Percentiles rank a stretch among this genome's conserved stretches.
Evolutionary conservation across 2,888 invertebrate species (phyloP).

Genomic region (Tricholauxania praeusta): DNA sequence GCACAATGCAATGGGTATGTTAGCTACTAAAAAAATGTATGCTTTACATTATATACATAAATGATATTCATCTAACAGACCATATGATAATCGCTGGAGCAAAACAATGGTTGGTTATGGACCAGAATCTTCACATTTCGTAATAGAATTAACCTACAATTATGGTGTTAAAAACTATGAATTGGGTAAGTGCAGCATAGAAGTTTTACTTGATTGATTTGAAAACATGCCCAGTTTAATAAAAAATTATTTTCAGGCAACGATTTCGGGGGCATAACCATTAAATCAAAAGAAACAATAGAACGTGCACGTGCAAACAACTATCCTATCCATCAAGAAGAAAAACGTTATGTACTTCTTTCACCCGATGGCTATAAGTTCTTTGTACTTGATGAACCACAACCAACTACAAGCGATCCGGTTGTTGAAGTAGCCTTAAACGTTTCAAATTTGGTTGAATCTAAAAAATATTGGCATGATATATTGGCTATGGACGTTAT

Average conservation of each 20-base stretch:
- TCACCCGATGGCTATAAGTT: constrained; percentile 96
- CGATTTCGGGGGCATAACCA: constrained; percentile 89
- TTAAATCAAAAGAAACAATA: constrained; percentile 82
- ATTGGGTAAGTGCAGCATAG: constrained; percentile 70
- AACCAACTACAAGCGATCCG: constrained; percentile 79
- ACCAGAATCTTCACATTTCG: constrained; percentile 94
- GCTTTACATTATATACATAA: constrained; percentile 1
- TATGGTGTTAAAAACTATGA: constrained; percentile 92
- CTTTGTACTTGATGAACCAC: constrained; percentile 79
- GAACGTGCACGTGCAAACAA: constrained; percentile 77
- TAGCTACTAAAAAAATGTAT: constrained; percentile 12
- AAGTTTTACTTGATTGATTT: neutral
- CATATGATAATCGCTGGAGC: constrained; percentile 97
- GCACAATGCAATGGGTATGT: constrained; percentile 96
- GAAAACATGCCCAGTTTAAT: neutral
- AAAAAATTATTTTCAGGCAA: constrained; percentile 69
- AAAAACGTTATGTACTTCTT: constrained; percentile 74
- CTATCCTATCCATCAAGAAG: constrained; percentile 79
- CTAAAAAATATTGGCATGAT: constrained; percentile 87
- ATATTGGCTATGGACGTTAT: constrained; percentile 81
- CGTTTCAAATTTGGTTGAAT: constrained; percentile 80
- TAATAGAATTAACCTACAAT: constrained; percentile 96
- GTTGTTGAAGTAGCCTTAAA: constrained; percentile 84
- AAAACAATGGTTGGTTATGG: constrained; percentile 99
- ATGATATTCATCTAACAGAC: constrained; percentile 72